Base-by-base conservation (phyloP, 2,113 vertebrate genomes). In the Crocuta crocuta region DNA sequence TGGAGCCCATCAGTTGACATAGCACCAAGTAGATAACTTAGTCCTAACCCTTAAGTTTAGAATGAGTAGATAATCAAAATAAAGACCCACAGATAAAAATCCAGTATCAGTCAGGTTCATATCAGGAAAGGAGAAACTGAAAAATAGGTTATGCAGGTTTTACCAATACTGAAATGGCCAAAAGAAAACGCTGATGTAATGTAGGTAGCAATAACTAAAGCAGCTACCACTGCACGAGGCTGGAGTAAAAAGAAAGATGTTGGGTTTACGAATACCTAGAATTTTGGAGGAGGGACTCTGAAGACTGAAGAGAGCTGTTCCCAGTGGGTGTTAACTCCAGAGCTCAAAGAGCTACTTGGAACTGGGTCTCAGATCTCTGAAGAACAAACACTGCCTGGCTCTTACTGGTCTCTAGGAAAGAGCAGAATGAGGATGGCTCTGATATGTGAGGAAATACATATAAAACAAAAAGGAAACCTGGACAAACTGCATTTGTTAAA, bases 161-260 rank as follows among this genome's bases (percentile, higher is more conserved):
- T 82, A 82, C 43, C 8, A 39, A 58, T 10, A 39, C n/a, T 70
- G n/a, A 66, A 53, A 55, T 16, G 24, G 12, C 28, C 61, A 26
- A 84, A 86, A 78, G 45, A 65, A 68, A 65, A 65, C n/a, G 39
- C 10, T 23, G 35, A 43, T 45, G 21, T 66, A 63, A 83, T 55
- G n/a, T 0, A 50, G 2, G 9, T 39, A 33, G 28, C 45, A 76
- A 6, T 11, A 12, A 11, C 12, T 17, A 13, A 48, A 80, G 10
- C 23, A 53, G 23, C 28, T 53, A n/a, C 21, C 10, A 23, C 13
- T 43, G 53, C 7, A 48, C 58, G 39, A 33, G 5, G 3, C 35
- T 89, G 45, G 2, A n/a, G 45, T 66, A 15, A 78, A 91, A 76
- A 35, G 24, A 73, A 50, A 83, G 13, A 35, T 73, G 3, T 80